A percentile compares a stretch with the other conserved stretches of the same genome.
These are phyloP conservation scores for Aricia agestis DNA, from an alignment of 1,140 invertebrate genomes.

Conservation along the genomic window DNA sequence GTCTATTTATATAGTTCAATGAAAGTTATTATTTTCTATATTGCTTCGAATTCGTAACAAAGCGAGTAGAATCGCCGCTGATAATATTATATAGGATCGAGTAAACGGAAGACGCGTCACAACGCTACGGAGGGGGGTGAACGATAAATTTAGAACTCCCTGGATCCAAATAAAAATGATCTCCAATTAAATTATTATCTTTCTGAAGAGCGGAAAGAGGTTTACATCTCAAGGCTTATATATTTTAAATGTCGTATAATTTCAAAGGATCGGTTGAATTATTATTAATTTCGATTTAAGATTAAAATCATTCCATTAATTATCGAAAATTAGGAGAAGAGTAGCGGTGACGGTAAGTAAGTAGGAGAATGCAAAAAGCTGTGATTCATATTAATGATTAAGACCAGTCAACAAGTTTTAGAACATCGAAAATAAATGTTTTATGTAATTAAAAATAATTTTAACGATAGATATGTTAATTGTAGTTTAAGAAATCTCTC, in stretches of 20 bases:
- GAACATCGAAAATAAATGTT: constrained; percentile 74
- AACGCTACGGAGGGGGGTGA: constrained; percentile 22
- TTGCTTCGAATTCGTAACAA: constrained; percentile 48
- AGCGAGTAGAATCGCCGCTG: constrained; percentile 37
- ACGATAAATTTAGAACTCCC: not conserved
- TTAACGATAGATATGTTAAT: constrained; percentile 59
- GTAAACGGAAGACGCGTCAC: constrained; percentile 38
- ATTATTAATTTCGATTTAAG: constrained; percentile 5
- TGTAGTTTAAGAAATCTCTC: constrained; percentile 75
- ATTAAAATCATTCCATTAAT: constrained; percentile 53
- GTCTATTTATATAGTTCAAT: constrained; percentile 60
- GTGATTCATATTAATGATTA: constrained; percentile 67
- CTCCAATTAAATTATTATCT: constrained; percentile 4
- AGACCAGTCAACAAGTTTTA: constrained; percentile 75
- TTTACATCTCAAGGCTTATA: too few species aligned
- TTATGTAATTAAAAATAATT: constrained; percentile 67
- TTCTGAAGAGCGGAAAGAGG: not conserved
- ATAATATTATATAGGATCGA: constrained; percentile 34
- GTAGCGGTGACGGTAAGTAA: constrained; percentile 72
- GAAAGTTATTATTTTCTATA: constrained; percentile 58
- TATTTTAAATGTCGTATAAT: not conserved
- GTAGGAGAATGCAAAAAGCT: constrained; percentile 72
- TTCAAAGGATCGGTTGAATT: not conserved
- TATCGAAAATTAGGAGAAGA: constrained; percentile 62
- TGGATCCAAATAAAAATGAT: not conserved